phyloP scores from a whole-genome alignment of 2,888 invertebrate species.

The Andrena flavipes region DNA sequence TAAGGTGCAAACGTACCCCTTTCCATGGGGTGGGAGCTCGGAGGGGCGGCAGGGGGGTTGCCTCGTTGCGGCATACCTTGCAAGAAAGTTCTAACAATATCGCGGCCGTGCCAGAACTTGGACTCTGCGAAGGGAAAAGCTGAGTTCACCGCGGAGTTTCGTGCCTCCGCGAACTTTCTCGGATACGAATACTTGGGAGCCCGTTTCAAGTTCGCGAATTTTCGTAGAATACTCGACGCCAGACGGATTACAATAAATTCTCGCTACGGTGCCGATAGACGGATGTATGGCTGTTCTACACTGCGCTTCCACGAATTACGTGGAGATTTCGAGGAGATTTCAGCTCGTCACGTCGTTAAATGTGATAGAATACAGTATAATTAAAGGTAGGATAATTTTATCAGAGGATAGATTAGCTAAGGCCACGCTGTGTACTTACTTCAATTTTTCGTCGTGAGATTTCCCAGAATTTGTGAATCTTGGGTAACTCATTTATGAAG shows the following conservation, averaged over 20 bases:
- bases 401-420: neutral
- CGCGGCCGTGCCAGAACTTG: conserved; percentile 71
- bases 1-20: conserved; percentile 60
- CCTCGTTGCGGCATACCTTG: conserved; percentile 71
- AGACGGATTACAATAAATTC: conserved; percentile 74
- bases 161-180: conserved; percentile 46
- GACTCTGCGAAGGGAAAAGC: conserved; percentile 54
- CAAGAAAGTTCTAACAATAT: conserved; percentile 79
- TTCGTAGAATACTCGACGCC: conserved; percentile 71
- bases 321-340: conserved; percentile 9
- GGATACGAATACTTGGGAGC: conserved; percentile 69
- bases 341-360: neutral
- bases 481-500: no score
- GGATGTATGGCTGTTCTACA: conserved; percentile 30
- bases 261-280: conserved; percentile 37
- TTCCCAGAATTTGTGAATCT: no score
- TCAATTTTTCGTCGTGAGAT: neutral
- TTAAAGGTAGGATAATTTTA: neutral
- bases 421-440: neutral
- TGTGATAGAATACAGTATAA: conserved; percentile 1
- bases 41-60: neutral
- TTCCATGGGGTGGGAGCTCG: conserved; percentile 14
- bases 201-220: conserved; percentile 75
- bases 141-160: conserved; percentile 56
- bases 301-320: neutral